phyloP scores from a whole-genome alignment of 2,113 vertebrate genomes.

The Poeciliopsis occidentalis region DNA sequence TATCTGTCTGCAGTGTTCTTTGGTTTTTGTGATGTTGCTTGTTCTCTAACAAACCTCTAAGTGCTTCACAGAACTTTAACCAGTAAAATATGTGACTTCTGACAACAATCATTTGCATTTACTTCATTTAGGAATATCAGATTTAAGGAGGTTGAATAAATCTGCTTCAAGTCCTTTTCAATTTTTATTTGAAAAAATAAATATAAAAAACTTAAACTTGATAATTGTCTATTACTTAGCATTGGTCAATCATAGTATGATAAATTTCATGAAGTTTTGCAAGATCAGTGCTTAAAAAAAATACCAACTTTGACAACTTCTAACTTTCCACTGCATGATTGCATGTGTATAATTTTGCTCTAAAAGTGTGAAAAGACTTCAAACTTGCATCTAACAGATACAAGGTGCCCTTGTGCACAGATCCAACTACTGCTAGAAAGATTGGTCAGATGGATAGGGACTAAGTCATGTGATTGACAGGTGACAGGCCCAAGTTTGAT shows the following conservation, averaged over 20 bases:
- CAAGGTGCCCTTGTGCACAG: slow-evolving; percentile 30
- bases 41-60: background rate
- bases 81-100: background rate
- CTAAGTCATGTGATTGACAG: slow-evolving; percentile 71
- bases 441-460: slow-evolving; percentile 39
- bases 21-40: background rate
- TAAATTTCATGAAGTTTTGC: background rate
- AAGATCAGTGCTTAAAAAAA: too few species aligned
- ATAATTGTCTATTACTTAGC: too few species aligned
- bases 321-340: background rate
- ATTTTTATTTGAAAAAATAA: background rate
- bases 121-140: background rate
- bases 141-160: background rate
- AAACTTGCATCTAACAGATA: slow-evolving; percentile 57
- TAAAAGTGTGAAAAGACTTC: slow-evolving; percentile 1
- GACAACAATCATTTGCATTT: background rate
- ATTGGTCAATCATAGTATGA: background rate
- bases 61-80: background rate
- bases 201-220: too few species aligned
- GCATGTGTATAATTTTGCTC: slow-evolving; percentile 22
- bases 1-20: background rate
- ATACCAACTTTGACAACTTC: slow-evolving; percentile 15
- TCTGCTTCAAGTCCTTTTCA: background rate
- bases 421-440: slow-evolving; percentile 58
- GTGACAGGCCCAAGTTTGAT: slow-evolving; percentile 70